Evolutionary conservation across 2,797 vertebrate genomes (phyloP).

Genomic region (Thamnophis elegans): DNA sequence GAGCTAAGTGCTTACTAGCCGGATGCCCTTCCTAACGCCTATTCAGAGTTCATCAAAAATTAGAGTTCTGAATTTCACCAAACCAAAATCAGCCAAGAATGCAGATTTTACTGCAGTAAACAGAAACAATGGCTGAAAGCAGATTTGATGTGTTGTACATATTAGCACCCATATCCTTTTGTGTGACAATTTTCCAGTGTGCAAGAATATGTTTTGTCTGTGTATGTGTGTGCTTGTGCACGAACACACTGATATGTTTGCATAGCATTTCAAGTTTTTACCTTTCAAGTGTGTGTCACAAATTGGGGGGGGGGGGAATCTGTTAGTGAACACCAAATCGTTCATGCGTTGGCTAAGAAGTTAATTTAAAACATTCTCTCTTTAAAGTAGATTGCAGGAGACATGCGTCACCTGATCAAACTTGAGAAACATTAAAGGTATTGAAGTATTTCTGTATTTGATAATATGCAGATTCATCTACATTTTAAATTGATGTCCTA

Average conservation of each 20-base stretch:
- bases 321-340: neutral
- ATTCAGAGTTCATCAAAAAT: neutral
- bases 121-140: neutral
- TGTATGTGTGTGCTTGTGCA: neutral
- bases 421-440: neutral
- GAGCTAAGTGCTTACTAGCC: neutral
- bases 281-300: neutral
- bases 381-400: neutral
- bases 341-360: neutral
- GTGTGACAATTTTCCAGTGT: neutral
- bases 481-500: neutral
- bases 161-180: neutral
- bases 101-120: neutral
- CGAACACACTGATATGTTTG: neutral
- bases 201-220: neutral
- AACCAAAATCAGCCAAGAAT: neutral
- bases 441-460: neutral
- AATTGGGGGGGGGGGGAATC: neutral
- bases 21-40: neutral
- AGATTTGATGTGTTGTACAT: neutral
- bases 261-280: neutral
- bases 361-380: neutral
- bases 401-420: neutral
- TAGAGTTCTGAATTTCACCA: neutral
- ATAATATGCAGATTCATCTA: neutral